Evolutionary conservation across 2,888 invertebrate species (phyloP).

Genomic region (Callimorpha dominula): DNA sequence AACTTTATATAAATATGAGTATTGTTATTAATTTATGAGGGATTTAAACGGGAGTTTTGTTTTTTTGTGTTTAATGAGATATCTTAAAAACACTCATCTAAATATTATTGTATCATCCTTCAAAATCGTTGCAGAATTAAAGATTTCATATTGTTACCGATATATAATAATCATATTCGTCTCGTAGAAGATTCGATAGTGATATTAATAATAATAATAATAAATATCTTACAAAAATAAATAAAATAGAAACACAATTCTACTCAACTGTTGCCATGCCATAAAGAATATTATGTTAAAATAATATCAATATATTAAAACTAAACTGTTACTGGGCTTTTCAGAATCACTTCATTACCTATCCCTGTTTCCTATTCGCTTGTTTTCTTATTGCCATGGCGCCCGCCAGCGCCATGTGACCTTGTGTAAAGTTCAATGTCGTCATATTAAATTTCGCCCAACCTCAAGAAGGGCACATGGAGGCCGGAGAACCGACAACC

Average conservation of each 20-base stretch:
- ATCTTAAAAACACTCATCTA: not conserved
- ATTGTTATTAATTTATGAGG: too few relatives aligned
- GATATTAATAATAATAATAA: not conserved
- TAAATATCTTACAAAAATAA: not conserved
- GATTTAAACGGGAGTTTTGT: too few relatives aligned
- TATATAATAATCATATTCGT: too few relatives aligned
- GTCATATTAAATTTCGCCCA: constrained; percentile 18
- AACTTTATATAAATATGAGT: too few relatives aligned
- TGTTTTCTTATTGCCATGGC: constrained; percentile 15
- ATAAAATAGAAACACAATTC: not conserved
- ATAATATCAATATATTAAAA: not conserved
- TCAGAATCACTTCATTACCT: constrained; percentile 31
- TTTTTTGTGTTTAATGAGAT: not conserved
- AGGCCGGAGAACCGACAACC: constrained; percentile 1
- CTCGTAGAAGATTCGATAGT: too few relatives aligned
- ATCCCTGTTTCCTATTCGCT: constrained; percentile 38
- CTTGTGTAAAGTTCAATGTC: constrained; percentile 33
- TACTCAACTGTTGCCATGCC: not conserved
- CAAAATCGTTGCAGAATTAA: not conserved
- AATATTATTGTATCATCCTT: not conserved
- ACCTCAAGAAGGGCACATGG: not conserved
- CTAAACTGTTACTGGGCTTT: not conserved
- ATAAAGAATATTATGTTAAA: not conserved
- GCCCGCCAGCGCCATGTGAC: constrained; percentile 23
- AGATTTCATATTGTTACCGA: too few relatives aligned